phyloP scores from a whole-genome alignment of 1,140 invertebrate genomes.

The Calliphora vicina region DNA sequence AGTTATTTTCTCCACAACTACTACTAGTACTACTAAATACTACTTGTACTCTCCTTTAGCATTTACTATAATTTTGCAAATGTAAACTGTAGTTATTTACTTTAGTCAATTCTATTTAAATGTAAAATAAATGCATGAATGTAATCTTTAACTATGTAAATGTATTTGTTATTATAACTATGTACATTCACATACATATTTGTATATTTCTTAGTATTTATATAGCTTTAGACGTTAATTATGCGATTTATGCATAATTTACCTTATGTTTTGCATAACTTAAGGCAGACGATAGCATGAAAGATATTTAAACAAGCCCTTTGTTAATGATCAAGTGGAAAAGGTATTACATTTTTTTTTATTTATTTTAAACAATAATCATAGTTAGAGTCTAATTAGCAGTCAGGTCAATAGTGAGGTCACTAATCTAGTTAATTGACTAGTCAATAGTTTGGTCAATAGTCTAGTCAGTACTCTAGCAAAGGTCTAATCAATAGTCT shows the following conservation, averaged over 20 bases:
- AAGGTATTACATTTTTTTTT: too few species aligned
- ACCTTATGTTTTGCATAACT: neutral
- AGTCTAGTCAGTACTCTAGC: too few species aligned
- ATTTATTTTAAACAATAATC: too few species aligned
- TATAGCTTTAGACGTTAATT: neutral
- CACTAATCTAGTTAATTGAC: too few species aligned
- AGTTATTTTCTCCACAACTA: neutral
- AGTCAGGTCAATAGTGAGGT: too few species aligned
- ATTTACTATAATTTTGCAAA: neutral
- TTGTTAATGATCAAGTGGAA: too few species aligned
- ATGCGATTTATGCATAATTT: neutral
- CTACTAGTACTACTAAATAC: too few species aligned
- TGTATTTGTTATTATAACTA: neutral
- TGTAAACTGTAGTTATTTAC: neutral
- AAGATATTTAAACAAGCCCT: too few species aligned
- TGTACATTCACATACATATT: neutral
- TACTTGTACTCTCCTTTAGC: neutral
- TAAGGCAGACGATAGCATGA: neutral
- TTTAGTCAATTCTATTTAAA: neutral
- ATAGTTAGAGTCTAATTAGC: too few species aligned
- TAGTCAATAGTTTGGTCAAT: too few species aligned
- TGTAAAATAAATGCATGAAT: neutral
- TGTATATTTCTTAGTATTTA: neutral
- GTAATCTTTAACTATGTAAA: neutral
- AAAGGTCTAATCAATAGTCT: too few species aligned